A percentile compares a stretch with the other conserved stretches of the same genome.
Evolutionary conservation across 1,140 invertebrate species (phyloP).

Genomic region (Drosophila ananassae): DNA sequence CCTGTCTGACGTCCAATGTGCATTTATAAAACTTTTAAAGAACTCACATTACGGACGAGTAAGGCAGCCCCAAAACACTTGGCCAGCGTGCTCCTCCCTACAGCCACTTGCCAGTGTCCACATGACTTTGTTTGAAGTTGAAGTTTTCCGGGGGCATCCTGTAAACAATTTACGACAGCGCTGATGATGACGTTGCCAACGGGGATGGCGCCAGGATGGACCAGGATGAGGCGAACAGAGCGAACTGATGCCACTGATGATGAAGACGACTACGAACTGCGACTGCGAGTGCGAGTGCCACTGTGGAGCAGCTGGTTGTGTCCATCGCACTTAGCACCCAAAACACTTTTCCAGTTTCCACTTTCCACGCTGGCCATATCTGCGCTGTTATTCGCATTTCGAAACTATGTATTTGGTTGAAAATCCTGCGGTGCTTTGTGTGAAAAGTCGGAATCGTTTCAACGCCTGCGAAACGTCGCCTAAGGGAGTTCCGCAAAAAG

Average conservation of each 20-base stretch:
- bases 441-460: conserved; percentile 75
- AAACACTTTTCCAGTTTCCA: conserved; percentile 43
- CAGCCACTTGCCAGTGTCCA: conserved; percentile 60
- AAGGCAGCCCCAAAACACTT: conserved; percentile 44
- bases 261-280: conserved; percentile 18
- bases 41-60: conserved; percentile 63
- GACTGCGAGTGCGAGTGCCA: conserved; percentile 1
- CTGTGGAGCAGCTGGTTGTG: conserved; percentile 37
- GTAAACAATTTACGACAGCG: conserved; percentile 79
- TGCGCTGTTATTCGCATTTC: conserved; percentile 49
- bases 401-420: conserved; percentile 68
- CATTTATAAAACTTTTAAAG: conserved; percentile 72
- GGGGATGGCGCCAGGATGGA: conserved; percentile 26
- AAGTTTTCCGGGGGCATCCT: conserved; percentile 75
- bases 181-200: conserved; percentile 76
- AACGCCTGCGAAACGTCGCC: conserved; percentile 64
- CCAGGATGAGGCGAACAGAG: neutral
- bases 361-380: conserved; percentile 25
- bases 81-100: conserved; percentile 41
- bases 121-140: conserved; percentile 78
- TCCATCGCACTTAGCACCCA: conserved; percentile 65
- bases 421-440: conserved; percentile 77
- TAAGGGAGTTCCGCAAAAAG: conserved; percentile 50
- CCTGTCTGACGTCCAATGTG: conserved; percentile 43
- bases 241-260: conserved; percentile 39